phyloP scores from a whole-genome alignment of 2,888 invertebrate genomes.

The Acronicta leporina region DNA sequence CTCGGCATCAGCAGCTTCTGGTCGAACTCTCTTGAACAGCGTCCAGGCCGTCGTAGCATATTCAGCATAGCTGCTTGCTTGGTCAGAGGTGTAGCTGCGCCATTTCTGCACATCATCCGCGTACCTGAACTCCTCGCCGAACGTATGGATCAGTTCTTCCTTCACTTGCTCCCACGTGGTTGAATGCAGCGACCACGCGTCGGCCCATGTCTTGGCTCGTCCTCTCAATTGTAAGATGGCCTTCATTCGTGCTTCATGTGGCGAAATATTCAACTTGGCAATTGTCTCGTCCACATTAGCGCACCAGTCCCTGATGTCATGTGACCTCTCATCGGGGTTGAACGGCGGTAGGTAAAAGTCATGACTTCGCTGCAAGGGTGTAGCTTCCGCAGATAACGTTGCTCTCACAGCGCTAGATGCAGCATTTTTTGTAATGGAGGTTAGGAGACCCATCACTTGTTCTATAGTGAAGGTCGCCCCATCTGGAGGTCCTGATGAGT shows the following conservation, averaged over 20 bases:
- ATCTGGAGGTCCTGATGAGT: no score
- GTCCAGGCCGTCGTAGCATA: slow-evolving; percentile 4
- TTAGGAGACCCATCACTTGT: no score
- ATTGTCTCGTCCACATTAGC: slow-evolving; percentile 3
- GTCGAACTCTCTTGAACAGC: slow-evolving; percentile 6
- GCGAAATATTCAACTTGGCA: background rate
- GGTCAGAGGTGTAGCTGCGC: slow-evolving; percentile 5
- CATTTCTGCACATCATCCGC: slow-evolving; percentile 4
- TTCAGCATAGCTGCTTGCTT: background rate
- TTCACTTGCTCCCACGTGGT: slow-evolving; percentile 8
- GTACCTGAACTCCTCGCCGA: slow-evolving; percentile 1
- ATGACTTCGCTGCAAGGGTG: no score
- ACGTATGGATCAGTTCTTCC: slow-evolving; percentile 3
- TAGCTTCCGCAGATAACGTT: no score
- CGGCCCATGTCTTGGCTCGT: slow-evolving; percentile 4
- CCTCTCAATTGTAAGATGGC: slow-evolving; percentile 8
- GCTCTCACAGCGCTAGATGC: no score
- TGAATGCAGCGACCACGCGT: slow-evolving; percentile 10
- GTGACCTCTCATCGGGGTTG: slow-evolving; percentile 1
- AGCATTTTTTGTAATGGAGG: no score
- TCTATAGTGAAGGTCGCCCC: no score
- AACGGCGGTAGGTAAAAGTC: slow-evolving; percentile 9
- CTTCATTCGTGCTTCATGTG: slow-evolving; percentile 12
- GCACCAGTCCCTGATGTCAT: slow-evolving; percentile 13
- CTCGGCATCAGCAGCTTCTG: slow-evolving; percentile 1